Evolutionary conservation across 1,140 invertebrate species (phyloP).

Genomic region (Drosophila athabasca): DNA sequence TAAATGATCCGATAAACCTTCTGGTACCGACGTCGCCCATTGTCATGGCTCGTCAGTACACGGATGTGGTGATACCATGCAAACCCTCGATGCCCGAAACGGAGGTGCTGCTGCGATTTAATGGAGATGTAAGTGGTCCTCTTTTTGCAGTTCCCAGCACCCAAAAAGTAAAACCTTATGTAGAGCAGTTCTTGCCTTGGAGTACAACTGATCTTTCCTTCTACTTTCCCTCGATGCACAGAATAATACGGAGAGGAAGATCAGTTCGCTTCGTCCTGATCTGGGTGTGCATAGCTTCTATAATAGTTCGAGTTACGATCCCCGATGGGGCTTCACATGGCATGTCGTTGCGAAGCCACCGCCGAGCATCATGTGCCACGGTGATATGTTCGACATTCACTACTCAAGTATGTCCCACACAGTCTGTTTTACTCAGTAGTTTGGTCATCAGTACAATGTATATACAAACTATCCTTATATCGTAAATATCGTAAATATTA

Average conservation of each 20-base stretch:
- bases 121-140: slow-evolving; percentile 62
- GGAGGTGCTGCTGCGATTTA: slow-evolving; percentile 85
- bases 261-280: slow-evolving; percentile 30
- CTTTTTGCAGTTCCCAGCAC: neutral
- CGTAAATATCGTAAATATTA: neutral
- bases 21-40: slow-evolving; percentile 84
- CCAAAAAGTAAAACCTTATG: slow-evolving; percentile 4
- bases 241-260: slow-evolving; percentile 2
- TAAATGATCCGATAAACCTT: slow-evolving; percentile 86
- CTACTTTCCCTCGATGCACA: slow-evolving; percentile 6
- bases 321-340: slow-evolving; percentile 53
- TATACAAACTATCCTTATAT: slow-evolving; percentile 11
- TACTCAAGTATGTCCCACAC: slow-evolving; percentile 46
- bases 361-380: slow-evolving; percentile 19
- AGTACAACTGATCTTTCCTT: slow-evolving; percentile 8
- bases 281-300: slow-evolving; percentile 35
- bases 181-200: neutral
- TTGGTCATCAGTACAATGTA: slow-evolving; percentile 3
- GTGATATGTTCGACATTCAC: slow-evolving; percentile 17
- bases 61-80: slow-evolving; percentile 86
- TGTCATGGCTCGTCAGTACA: slow-evolving; percentile 83
- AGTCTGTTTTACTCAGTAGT: slow-evolving; percentile 7
- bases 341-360: slow-evolving; percentile 26
- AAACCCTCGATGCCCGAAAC: slow-evolving; percentile 88
- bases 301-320: slow-evolving; percentile 38